Evolutionary conservation across 2,797 vertebrate species (phyloP).

Genomic region (Pangasius mekongensis): DNA sequence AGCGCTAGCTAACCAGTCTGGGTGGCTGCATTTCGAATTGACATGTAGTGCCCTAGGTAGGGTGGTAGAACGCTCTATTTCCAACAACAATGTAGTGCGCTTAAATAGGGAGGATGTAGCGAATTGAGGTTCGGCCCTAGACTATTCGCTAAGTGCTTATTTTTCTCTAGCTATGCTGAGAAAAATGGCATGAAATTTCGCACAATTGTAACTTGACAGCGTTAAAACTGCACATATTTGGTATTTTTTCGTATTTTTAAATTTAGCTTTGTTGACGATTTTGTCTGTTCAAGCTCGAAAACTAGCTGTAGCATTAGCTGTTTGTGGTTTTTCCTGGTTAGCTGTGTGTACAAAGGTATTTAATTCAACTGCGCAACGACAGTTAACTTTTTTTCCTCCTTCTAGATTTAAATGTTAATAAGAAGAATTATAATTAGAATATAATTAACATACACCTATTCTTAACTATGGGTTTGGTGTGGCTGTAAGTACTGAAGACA

Average conservation of each 20-base stretch:
- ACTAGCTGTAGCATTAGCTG: not conserved
- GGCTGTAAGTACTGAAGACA: not conserved
- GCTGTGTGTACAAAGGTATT: not conserved
- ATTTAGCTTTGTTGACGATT: not conserved
- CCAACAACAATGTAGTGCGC: not conserved
- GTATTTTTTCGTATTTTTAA: not conserved
- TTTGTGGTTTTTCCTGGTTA: conserved; percentile 11
- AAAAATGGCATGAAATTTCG: not conserved
- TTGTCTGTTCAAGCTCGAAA: not conserved
- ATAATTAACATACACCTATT: not conserved
- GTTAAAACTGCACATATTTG: not conserved
- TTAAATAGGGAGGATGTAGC: not conserved
- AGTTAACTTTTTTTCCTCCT: not conserved
- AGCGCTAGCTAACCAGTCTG: conserved; percentile 8
- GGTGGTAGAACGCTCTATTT: too few relatives aligned
- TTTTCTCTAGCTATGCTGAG: not conserved
- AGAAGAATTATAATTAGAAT: not conserved
- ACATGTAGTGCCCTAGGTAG: not conserved
- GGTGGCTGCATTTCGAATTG: not conserved
- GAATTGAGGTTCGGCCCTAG: not conserved
- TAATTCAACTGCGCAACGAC: not conserved
- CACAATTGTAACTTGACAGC: not conserved
- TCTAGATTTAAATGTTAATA: not conserved
- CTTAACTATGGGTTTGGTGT: not conserved
- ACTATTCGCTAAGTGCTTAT: not conserved